These are phyloP conservation scores for Acanthornis magna DNA, from an alignment of 2,797 vertebrate genomes.

Conservation along the genomic window DNA sequence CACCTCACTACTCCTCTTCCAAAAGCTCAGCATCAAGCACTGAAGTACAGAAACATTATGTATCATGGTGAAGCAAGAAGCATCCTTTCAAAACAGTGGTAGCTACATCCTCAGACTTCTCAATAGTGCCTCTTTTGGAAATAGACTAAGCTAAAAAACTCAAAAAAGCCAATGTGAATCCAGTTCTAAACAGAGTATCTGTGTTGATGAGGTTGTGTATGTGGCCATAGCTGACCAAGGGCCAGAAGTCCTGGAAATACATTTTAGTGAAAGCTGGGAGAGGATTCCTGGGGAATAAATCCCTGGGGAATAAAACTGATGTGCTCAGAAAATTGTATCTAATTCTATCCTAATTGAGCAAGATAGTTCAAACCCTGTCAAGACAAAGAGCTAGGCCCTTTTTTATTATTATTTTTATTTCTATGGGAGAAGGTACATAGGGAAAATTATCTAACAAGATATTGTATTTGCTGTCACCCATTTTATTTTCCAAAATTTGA, in stretches of 20 bases:
- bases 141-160: background rate
- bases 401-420: background rate
- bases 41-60: accelerated
- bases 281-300: background rate
- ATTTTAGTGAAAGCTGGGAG: background rate
- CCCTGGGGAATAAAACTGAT: background rate
- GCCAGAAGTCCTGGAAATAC: background rate
- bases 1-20: background rate
- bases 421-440: background rate
- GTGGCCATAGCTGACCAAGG: background rate
- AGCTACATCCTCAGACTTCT: background rate
- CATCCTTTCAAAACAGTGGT: background rate
- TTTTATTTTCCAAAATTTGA: background rate
- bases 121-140: background rate
- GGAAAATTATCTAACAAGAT: background rate
- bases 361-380: background rate
- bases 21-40: background rate
- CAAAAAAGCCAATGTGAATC: background rate
- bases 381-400: background rate
- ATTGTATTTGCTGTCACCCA: background rate
- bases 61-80: background rate
- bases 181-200: background rate
- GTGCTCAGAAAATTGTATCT: background rate
- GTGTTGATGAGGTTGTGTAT: background rate
- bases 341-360: background rate